Evolutionary conservation across 2,797 vertebrate genomes (phyloP).

Genomic region (Parauchenoglanis punctatus): DNA sequence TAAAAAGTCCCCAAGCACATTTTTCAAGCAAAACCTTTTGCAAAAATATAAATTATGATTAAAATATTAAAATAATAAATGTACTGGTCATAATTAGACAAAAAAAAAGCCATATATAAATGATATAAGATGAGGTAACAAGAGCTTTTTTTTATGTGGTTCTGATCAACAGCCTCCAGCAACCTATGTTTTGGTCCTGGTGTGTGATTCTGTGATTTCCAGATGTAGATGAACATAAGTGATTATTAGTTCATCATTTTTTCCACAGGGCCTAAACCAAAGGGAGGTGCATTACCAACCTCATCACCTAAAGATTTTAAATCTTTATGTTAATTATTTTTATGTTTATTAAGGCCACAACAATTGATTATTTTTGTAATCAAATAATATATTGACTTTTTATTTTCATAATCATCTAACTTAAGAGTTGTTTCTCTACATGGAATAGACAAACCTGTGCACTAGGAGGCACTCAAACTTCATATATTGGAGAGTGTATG

Average conservation of each 20-base stretch:
- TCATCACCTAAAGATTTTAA: background rate
- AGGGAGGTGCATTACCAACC: background rate
- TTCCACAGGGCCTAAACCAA: background rate
- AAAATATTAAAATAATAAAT: background rate
- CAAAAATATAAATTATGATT: background rate
- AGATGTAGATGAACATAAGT: background rate
- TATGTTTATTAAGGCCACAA: background rate
- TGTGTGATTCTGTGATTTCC: background rate
- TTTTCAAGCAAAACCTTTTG: background rate
- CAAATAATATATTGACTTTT: background rate
- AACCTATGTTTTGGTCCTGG: background rate
- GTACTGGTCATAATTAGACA: background rate
- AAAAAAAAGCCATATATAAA: background rate
- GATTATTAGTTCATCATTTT: background rate
- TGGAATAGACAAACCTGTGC: background rate
- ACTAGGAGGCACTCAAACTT: slow-evolving; percentile 4
- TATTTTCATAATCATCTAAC: background rate
- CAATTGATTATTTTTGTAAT: background rate
- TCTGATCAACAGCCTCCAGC: background rate
- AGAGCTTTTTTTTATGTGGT: background rate
- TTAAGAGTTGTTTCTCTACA: background rate
- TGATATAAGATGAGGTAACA: background rate
- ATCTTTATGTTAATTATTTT: background rate
- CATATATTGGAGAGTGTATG: background rate
- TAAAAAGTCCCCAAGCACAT: background rate